phyloP scores from a whole-genome alignment of 2,113 vertebrate genomes.

The Telmatochromis bifrenatus region DNA sequence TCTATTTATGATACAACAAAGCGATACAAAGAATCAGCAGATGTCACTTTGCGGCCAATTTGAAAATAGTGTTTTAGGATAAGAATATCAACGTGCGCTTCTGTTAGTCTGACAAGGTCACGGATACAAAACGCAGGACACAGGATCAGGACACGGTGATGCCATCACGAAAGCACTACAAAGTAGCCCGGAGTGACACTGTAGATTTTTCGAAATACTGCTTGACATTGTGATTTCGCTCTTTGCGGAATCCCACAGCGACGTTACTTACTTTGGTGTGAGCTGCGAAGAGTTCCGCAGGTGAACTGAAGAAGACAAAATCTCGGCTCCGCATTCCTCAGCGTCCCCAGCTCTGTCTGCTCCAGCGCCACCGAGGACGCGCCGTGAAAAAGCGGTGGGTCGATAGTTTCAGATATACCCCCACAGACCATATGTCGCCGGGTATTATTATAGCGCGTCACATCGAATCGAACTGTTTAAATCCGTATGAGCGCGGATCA shows the following conservation, averaged over 20 bases:
- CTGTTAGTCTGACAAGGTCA: constrained; percentile 16
- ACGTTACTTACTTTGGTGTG: constrained; percentile 49
- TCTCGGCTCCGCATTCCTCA: constrained; percentile 63
- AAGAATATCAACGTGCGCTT: neutral
- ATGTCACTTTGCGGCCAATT: neutral
- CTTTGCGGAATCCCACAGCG: neutral
- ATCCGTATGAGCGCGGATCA: neutral
- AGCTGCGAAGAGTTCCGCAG: constrained; percentile 55
- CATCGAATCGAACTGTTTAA: neutral
- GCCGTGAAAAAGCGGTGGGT: neutral
- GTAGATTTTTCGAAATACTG: neutral
- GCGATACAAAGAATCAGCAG: neutral
- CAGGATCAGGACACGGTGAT: neutral
- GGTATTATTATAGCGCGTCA: neutral
- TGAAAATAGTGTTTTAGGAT: neutral
- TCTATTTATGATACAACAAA: neutral
- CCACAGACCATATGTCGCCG: constrained; percentile 18
- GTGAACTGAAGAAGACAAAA: constrained; percentile 40
- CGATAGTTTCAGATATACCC: neutral
- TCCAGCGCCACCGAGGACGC: constrained; percentile 31
- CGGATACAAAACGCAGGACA: neutral
- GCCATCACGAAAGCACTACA: neutral
- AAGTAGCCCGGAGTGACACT: neutral
- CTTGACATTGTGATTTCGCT: neutral
- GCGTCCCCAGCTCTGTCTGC: constrained; percentile 11